Percentiles rank a stretch among this genome's conserved stretches.
These are phyloP conservation scores for Hirtodrosophila confusa DNA, from an alignment of 2,888 invertebrate genomes.

Conservation along the genomic window DNA sequence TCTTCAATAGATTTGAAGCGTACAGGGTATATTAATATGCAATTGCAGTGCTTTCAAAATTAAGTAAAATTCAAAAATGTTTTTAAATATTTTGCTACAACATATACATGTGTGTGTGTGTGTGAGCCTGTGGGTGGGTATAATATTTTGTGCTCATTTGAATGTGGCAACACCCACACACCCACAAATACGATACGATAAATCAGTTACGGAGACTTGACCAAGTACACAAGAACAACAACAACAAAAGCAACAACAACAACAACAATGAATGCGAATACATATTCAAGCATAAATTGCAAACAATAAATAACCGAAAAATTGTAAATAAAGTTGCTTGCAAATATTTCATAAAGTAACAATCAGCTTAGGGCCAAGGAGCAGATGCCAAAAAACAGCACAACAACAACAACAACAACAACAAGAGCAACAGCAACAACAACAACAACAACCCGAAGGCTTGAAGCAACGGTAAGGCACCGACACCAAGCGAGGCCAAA, in stretches of 20 bases:
- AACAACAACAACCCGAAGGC: slow-evolving; percentile 36
- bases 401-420: slow-evolving; percentile 38
- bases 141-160: slow-evolving; percentile 31
- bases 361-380: slow-evolving; percentile 78
- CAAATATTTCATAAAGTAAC: slow-evolving; percentile 81
- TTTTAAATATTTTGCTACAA: background rate
- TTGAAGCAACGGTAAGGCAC: slow-evolving; percentile 74
- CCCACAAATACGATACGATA: slow-evolving; percentile 43
- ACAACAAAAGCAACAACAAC: slow-evolving; percentile 12
- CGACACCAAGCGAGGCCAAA: slow-evolving; percentile 78
- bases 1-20: too few relatives aligned
- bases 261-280: slow-evolving; percentile 13
- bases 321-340: slow-evolving; percentile 81
- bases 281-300: slow-evolving; percentile 77
- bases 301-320: slow-evolving; percentile 81
- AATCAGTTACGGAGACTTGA: slow-evolving; percentile 74
- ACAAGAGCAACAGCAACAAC: slow-evolving; percentile 24
- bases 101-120: background rate
- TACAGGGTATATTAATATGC: too few relatives aligned
- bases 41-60: background rate
- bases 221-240: slow-evolving; percentile 63
- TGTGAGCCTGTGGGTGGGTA: slow-evolving; percentile 6
- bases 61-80: slow-evolving; percentile 8
- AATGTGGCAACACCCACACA: slow-evolving; percentile 39
- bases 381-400: slow-evolving; percentile 71